phyloP scores from a whole-genome alignment of 2,797 vertebrate species.

The Anolis apletophallus region DNA sequence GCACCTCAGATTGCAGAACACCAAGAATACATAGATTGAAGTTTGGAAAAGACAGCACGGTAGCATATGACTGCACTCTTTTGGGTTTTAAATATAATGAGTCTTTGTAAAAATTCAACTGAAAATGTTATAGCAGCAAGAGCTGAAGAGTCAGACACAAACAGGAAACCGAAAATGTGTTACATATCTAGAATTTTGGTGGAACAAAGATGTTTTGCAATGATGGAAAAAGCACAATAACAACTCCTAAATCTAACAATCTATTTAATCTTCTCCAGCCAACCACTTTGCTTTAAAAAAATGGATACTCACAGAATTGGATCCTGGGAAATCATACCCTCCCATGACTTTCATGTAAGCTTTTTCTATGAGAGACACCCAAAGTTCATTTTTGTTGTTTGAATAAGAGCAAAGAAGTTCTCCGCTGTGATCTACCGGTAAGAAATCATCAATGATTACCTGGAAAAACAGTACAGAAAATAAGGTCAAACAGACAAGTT shows the following conservation, averaged over 20 bases:
- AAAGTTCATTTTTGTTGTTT: constrained; percentile 96
- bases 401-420: constrained; percentile 98
- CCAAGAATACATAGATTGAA: neutral
- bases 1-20: neutral
- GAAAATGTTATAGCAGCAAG: neutral
- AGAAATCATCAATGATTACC: constrained; percentile 97
- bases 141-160: neutral
- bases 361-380: constrained; percentile 98
- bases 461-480: constrained; percentile 63
- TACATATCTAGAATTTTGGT: neutral
- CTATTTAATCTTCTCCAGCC: neutral
- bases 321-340: constrained; percentile 98
- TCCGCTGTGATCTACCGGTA: constrained; percentile 93
- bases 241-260: neutral
- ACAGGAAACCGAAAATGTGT: neutral
- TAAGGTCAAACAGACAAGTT: neutral
- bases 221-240: neutral
- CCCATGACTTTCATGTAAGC: constrained; percentile 99
- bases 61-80: neutral
- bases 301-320: constrained; percentile 90
- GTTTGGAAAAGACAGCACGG: neutral
- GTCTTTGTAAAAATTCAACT: constrained; percentile 1
- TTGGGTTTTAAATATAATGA: neutral
- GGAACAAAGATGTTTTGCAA: neutral
- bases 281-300: neutral